A percentile compares a stretch with the other conserved stretches of the same genome.
Evolutionary conservation across 53 echinoderm and acorn worm genomes (phyloP).

Genomic region (Apostichopus leukothele): DNA sequence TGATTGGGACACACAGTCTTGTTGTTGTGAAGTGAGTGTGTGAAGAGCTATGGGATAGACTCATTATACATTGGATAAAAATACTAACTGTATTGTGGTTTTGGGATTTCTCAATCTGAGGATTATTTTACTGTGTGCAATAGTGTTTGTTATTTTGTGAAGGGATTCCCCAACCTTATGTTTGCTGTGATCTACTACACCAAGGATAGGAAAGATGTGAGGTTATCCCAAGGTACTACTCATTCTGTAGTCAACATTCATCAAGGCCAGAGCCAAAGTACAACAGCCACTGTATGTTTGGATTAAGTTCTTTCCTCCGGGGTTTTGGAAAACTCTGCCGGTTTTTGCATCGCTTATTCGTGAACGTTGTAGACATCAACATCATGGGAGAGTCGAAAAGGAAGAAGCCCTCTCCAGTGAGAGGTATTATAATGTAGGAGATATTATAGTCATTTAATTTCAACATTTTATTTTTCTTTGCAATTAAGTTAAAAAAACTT

Average conservation of each 20-base stretch:
- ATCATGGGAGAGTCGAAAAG: slow-evolving; percentile 50
- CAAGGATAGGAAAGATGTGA: slow-evolving; percentile 2
- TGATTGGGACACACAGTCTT: neutral
- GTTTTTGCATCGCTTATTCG: slow-evolving; percentile 14
- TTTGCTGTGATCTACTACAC: neutral
- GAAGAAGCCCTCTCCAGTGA: slow-evolving; percentile 22
- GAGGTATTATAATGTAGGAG: neutral
- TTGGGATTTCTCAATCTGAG: neutral
- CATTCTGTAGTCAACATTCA: slow-evolving; percentile 1
- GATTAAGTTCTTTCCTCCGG: neutral
- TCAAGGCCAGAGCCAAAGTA: neutral
- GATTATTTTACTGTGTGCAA: neutral
- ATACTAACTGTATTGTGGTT: neutral
- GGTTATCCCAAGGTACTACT: neutral
- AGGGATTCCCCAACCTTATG: slow-evolving; percentile 28
- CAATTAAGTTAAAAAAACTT: neutral
- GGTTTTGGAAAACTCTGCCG: slow-evolving; percentile 33
- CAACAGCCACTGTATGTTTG: slow-evolving; percentile 24
- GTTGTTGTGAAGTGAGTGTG: neutral
- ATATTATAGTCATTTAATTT: neutral
- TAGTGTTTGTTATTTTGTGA: neutral
- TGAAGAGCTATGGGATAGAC: neutral
- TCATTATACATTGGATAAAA: neutral
- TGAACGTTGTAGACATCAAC: neutral
- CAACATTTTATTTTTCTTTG: neutral